Percentiles rank a stretch among this genome's conserved stretches.
Conservation (phyloP, 2,888 invertebrate genomes). For the Anagyrus pseudococci region DNA sequence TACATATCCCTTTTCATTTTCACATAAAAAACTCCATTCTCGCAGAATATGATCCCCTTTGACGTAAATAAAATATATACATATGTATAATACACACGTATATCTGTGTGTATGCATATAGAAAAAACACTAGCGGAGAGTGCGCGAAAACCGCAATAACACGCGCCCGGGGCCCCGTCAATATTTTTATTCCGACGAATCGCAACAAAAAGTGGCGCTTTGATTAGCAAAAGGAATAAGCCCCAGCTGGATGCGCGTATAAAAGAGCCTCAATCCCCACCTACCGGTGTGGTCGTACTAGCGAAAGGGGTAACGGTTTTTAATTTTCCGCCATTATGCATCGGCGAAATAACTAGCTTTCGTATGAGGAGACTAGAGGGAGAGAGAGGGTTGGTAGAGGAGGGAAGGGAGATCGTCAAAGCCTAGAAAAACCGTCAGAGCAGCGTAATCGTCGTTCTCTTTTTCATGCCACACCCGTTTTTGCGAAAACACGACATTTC, state of each 20-base stretch:
- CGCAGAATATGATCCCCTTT: constrained; percentile 18
- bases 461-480: too few species aligned
- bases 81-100: neutral
- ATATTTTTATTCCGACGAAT: constrained; percentile 7
- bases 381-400: too few species aligned
- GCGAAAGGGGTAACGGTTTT: constrained; percentile 2
- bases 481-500: too few species aligned
- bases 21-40: constrained; percentile 16
- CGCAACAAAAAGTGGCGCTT: constrained; percentile 2
- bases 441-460: too few species aligned
- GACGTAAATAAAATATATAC: neutral
- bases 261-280: neutral
- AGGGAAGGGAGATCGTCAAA: constrained; percentile 2
- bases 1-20: constrained; percentile 6
- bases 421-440: too few species aligned
- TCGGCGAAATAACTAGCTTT: constrained; percentile 11
- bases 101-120: neutral
- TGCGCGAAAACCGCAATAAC: neutral
- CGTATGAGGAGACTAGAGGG: neutral
- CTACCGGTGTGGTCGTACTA: neutral
- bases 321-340: constrained; percentile 9
- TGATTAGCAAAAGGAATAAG: constrained; percentile 18
- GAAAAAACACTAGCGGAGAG: neutral
- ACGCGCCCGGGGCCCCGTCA: too few species aligned
- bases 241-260: neutral